Base-by-base conservation (phyloP, 2,797 vertebrate species). In the Spinus pinus region DNA sequence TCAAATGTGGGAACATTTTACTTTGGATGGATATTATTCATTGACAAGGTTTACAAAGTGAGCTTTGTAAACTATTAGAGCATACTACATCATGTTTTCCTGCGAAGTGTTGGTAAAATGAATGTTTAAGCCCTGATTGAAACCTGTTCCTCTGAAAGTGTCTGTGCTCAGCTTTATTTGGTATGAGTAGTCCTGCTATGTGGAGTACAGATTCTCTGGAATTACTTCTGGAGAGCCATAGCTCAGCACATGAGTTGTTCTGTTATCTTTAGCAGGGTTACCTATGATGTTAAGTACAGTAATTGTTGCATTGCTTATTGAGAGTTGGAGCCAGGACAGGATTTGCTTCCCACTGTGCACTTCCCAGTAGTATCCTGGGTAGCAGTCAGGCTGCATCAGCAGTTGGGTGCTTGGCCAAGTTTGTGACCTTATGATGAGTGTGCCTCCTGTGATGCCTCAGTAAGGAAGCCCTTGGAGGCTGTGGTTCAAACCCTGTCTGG, bases 401-500 rank as follows among this genome's bases (percentile, higher is more conserved):
- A 0, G 23, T 35, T 65, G 78, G 42, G 3, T 60, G 41, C 39
- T 70, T 12, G 56, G 33, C 74, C 72, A 47, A 19, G 46, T 51
- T 28, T 54, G 31, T 47, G 57, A 75, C 54, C 21, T 22, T 70
- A 3, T 0, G 1, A 4, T 16, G 22, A 4, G 11, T 28, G 17
- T 37, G 33, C 11, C 7, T 65, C 51, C 44, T 62, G 17, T 37
- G 23, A 3, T 47, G 12, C 28, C 14, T 74, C 35, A 0, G 0
- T 50, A 6, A 53, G 47, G 50, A 25, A 44, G 35, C 37, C 23
- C 46, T 50, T 1, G 2, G 51, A 25, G 31, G 4, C 28, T 16
- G 42, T 0, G 0, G 33, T 49, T 93, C 51, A 47, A 46, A 9
- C 12, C 39, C 10, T 21, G n/a, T 65, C 54, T 50, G 1, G 0